Evolutionary conservation across 2,113 vertebrate genomes (phyloP).

Genomic region (Calidris pygmaea): DNA sequence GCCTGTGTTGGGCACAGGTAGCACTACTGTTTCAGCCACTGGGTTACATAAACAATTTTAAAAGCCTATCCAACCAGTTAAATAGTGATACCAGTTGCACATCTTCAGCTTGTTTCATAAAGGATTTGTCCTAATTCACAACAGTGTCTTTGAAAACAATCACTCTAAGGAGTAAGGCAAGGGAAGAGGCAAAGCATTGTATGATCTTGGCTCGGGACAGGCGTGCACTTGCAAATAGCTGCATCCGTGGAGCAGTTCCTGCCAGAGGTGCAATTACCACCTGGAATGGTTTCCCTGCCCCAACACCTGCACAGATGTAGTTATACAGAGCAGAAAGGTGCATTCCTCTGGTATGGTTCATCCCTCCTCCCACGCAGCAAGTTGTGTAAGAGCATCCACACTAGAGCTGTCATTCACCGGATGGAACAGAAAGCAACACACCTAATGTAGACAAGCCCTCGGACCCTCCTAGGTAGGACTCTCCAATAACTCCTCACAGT

Average conservation of each 20-base stretch:
- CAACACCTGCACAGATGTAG: neutral
- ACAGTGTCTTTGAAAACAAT: neutral
- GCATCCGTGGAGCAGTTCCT: neutral
- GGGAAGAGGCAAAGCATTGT: neutral
- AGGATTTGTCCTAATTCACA: neutral
- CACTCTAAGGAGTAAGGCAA: neutral
- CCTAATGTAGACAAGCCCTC: neutral
- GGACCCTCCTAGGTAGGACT: neutral
- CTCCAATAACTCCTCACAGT: neutral
- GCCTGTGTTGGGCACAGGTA: neutral
- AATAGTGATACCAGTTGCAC: neutral
- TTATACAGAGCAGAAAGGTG: neutral
- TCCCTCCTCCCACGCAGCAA: neutral
- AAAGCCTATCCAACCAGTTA: neutral
- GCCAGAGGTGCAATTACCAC: neutral
- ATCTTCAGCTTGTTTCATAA: neutral
- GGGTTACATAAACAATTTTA: neutral
- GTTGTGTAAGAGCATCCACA: slow-evolving; percentile 3
- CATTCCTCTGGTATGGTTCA: neutral
- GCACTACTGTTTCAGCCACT: neutral
- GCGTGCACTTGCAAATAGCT: neutral
- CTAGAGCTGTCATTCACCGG: neutral
- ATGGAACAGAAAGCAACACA: neutral
- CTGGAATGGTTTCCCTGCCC: neutral
- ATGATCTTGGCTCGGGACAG: neutral